Percentiles rank a stretch among this genome's conserved stretches.
Conservation (phyloP, 2,113 vertebrate genomes). For the Phrynocephalus versicolor region DNA sequence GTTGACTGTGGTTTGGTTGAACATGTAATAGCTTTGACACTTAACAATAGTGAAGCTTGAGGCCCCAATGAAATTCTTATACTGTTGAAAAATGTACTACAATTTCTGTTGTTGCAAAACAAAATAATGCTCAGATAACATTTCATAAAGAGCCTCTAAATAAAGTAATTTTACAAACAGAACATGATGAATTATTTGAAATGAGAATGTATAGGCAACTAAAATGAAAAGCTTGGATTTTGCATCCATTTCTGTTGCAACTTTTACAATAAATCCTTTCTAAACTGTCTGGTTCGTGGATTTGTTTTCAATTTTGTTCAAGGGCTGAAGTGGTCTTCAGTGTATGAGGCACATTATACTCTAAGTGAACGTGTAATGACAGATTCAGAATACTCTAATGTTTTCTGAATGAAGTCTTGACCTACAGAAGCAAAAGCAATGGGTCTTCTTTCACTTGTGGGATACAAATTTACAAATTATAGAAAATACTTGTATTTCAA, state of each 20-base stretch:
- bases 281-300: accelerated
- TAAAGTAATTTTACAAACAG: background rate
- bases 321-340: background rate
- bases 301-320: background rate
- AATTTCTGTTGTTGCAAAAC: conserved; percentile 8
- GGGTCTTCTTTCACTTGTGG: background rate
- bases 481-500: too few relatives aligned
- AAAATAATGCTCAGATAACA: background rate
- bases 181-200: conserved; percentile 8
- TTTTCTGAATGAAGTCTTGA: background rate
- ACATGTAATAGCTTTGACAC: background rate
- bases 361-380: conserved; percentile 5
- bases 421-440: background rate
- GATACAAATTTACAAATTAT: too few relatives aligned
- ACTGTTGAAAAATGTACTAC: background rate
- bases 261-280: background rate
- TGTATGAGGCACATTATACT: accelerated
- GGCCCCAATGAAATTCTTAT: conserved; percentile 17
- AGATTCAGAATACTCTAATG: background rate
- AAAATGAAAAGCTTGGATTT: background rate
- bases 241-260: background rate
- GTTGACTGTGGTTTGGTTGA: background rate
- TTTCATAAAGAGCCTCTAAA: background rate
- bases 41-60: background rate
- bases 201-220: background rate